A percentile compares a stretch with the other conserved stretches of the same genome.
phyloP scores from a whole-genome alignment of 1,140 invertebrate genomes.

The Arctopsyche grandis region DNA sequence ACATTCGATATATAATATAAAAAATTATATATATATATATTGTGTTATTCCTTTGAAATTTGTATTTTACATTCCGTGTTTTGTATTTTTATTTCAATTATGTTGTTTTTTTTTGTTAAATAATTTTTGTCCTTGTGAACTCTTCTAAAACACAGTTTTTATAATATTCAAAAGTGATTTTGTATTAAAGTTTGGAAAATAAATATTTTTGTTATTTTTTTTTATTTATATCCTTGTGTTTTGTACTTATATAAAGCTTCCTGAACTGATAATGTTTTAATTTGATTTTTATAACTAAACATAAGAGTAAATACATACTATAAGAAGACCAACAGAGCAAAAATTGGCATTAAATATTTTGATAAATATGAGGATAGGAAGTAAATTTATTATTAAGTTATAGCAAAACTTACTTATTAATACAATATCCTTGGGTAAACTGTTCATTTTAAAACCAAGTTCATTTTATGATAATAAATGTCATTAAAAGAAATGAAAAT shows the following conservation, averaged over 20 bases:
- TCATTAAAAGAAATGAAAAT: too few species aligned
- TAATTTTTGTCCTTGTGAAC: background rate
- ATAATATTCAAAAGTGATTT: slow-evolving; percentile 22
- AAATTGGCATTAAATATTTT: too few species aligned
- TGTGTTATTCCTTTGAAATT: background rate
- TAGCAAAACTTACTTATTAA: too few species aligned
- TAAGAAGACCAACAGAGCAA: too few species aligned
- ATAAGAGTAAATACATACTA: too few species aligned
- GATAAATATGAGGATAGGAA: too few species aligned
- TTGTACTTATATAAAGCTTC: background rate
- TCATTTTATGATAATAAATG: too few species aligned
- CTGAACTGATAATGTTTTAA: background rate
- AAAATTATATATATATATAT: background rate
- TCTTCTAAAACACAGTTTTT: background rate
- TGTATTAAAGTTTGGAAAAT: slow-evolving; percentile 40
- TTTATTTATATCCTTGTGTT: slow-evolving; percentile 14
- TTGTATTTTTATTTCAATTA: too few species aligned
- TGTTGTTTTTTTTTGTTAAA: background rate
- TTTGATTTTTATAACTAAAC: background rate
- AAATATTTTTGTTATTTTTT: slow-evolving; percentile 50
- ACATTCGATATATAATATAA: background rate
- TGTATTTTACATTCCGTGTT: background rate
- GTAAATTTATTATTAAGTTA: too few species aligned
- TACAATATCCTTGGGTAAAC: too few species aligned
- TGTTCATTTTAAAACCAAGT: too few species aligned